Percentiles rank a stretch among this genome's conserved stretches.
Conservation (phyloP, 2,888 invertebrate species). For the Sepiola atlantica region DNA sequence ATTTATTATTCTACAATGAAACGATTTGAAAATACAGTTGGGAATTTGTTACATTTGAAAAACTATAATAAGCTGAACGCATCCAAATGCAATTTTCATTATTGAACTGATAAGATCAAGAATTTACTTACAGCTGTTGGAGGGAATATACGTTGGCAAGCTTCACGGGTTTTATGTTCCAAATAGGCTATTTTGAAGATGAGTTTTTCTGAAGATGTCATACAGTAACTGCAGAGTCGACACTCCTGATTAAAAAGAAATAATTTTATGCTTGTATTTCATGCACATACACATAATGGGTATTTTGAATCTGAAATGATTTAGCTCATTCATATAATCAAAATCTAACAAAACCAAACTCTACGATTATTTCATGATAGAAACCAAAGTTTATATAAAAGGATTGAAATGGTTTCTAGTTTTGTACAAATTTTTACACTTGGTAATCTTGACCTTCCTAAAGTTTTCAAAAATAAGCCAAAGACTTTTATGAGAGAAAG, state of each 20-base stretch:
- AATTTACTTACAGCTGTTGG: constrained; percentile 74
- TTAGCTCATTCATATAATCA: too few relatives aligned
- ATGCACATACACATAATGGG: too few relatives aligned
- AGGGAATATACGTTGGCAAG: constrained; percentile 88
- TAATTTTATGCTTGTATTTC: neutral
- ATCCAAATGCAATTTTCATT: neutral
- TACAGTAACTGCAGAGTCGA: constrained; percentile 86
- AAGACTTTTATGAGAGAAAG: too few relatives aligned
- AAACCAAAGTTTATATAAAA: neutral
- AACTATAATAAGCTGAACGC: neutral
- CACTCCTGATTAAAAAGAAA: constrained; percentile 77
- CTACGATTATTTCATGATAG: neutral
- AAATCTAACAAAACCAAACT: neutral
- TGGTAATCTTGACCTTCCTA: neutral
- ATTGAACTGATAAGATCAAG: neutral
- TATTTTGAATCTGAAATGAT: too few relatives aligned
- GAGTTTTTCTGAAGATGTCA: constrained; percentile 79
- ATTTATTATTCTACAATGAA: too few relatives aligned
- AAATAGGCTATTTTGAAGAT: constrained; percentile 82
- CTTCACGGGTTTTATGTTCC: constrained; percentile 87
- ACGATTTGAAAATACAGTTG: too few relatives aligned
- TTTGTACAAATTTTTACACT: too few relatives aligned
- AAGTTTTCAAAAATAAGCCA: too few relatives aligned
- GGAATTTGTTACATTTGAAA: too few relatives aligned
- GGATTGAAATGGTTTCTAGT: neutral